A percentile compares a stretch with the other conserved stretches of the same genome.
These are phyloP conservation scores for Chrysemys picta DNA, from an alignment of 2,113 vertebrate genomes.

Conservation along the genomic window DNA sequence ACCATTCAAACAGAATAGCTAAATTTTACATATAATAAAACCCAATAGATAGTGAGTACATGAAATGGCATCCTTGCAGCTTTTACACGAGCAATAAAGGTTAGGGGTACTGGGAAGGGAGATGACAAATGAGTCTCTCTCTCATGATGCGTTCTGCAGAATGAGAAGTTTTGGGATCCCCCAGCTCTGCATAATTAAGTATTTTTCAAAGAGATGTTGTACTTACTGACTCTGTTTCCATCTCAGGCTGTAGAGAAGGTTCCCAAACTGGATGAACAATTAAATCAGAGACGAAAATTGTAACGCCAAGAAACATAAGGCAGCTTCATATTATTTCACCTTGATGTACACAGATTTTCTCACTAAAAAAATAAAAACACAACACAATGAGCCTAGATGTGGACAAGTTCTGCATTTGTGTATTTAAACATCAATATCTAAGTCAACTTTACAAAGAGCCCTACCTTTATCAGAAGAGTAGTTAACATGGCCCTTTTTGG, in stretches of 20 bases:
- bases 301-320: background rate
- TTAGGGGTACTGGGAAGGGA: background rate
- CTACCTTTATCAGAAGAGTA: background rate
- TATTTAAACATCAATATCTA: background rate
- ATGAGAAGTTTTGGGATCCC: background rate
- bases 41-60: no score
- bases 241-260: conserved; percentile 64
- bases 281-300: conserved; percentile 9
- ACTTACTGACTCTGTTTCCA: conserved; percentile 90
- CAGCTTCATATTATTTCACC: conserved; percentile 70
- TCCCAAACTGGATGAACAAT: conserved; percentile 35
- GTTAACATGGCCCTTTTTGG: background rate
- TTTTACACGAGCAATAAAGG: background rate
- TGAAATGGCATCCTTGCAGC: background rate
- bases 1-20: background rate
- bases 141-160: background rate
- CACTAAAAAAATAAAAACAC: conserved; percentile 19
- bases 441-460: background rate
- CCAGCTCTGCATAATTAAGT: no score
- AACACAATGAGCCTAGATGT: background rate
- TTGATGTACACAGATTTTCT: background rate
- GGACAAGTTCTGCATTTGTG: background rate
- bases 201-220: background rate
- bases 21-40: background rate
- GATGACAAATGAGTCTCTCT: background rate